Evolutionary conservation across 2,888 invertebrate genomes (phyloP), one percentile per base, ranked within the genome.

Genomic region (Pammene fasciana): DNA sequence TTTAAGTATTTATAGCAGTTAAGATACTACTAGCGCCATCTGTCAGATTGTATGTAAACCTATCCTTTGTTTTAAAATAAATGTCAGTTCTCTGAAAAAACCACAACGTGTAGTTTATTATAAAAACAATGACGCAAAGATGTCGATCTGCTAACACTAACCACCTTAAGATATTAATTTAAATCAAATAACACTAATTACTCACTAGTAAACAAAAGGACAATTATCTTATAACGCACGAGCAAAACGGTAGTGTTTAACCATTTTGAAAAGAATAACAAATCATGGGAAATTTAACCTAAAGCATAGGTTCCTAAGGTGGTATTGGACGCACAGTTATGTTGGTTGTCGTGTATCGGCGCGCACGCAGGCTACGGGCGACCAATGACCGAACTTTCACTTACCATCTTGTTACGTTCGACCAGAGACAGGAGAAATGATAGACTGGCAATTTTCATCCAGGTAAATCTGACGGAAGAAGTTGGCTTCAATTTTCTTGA

Each of bases 371-470:
- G 76, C 75, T 80, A 78, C 78, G 81, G 78, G 74, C 90, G 90
- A 91, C 90, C 92, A 91, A 91, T 92, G 92, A 91, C 92, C 91
- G 91, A 86, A 88, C 92, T 92, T 92, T 92, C 92, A 86, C 92
- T 87, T 86, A 81, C 88, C 86, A 90, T 90, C 86, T 90, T 89
- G 79, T 74, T 76, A 76, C 73, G 74, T 76, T 77, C 75, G 77
- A 75, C 78, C 86, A 26, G 6, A 26, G 52, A 52, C 52, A 6
- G 13, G 52, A 13, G 7, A 26, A 13, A 16, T 14, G 11, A 52
- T 52, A 52, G 52, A 52, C 26, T 26, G 7, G 5, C 26, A 26
- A 26, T 52, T 11, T 14, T 13, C 52, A 52, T 48, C 3, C 6
- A 3, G 46, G 14, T 14, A 46, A 46, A 46, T 50, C 6, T 6